Evolutionary conservation across 2,797 vertebrate genomes (phyloP).

Genomic region (Coendou prehensilis): DNA sequence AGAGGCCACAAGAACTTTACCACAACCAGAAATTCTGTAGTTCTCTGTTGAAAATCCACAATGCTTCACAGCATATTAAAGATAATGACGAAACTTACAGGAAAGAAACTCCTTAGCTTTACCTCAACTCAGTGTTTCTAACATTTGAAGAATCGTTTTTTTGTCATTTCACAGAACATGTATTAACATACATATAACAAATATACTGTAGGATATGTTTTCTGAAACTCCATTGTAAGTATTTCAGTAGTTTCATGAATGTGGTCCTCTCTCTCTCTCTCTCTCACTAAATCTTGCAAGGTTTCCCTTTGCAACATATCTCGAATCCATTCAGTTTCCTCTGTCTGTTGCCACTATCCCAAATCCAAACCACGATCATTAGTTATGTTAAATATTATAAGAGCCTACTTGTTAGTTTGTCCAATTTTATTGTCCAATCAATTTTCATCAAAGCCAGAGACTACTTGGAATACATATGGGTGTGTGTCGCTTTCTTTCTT

Average conservation of each 20-base stretch:
- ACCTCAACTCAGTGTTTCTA: neutral
- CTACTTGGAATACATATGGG: neutral
- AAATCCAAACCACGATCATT: neutral
- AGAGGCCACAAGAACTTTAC: neutral
- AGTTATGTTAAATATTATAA: neutral
- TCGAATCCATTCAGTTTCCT: neutral
- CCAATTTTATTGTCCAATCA: neutral
- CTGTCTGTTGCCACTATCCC: neutral
- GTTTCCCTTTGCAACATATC: neutral
- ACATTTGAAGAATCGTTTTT: slow-evolving; percentile 40
- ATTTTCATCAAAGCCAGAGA: slow-evolving; percentile 37
- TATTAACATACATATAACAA: neutral
- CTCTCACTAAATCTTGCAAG: neutral
- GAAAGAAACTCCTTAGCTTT: neutral
- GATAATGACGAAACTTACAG: neutral
- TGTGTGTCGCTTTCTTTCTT: neutral
- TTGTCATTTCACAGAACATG: slow-evolving; percentile 33
- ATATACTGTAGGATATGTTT: neutral
- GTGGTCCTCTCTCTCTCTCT: neutral
- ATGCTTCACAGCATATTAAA: neutral
- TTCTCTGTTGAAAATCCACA: neutral
- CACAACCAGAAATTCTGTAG: neutral
- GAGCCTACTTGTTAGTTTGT: neutral
- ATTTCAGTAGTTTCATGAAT: neutral
- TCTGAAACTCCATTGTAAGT: neutral